Evolutionary conservation across 1,140 invertebrate species (phyloP).

Genomic region (Tetragnatha versicolor): DNA sequence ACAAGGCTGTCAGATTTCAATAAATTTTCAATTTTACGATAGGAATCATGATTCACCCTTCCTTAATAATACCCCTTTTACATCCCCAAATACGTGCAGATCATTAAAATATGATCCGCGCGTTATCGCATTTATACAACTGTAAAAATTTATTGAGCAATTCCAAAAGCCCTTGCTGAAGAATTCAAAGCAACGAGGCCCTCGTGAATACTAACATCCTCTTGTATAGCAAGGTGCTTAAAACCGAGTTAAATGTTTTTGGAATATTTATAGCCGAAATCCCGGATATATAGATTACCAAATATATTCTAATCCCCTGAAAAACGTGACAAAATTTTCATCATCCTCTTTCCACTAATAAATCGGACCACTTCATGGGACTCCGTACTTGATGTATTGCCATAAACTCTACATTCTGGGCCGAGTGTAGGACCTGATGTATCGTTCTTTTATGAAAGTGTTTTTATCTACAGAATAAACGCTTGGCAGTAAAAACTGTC

Average conservation of each 20-base stretch:
- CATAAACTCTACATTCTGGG: constrained; percentile 35
- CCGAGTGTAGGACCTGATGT: constrained; percentile 43
- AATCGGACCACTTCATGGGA: constrained; percentile 37
- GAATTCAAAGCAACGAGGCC: constrained; percentile 37
- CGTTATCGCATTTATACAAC: constrained; percentile 17
- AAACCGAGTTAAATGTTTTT: constrained; percentile 38
- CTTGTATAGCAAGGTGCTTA: constrained; percentile 16
- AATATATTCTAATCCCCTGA: constrained; percentile 22
- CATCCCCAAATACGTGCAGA: constrained; percentile 1
- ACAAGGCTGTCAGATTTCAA: no score
- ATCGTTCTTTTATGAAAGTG: constrained; percentile 45
- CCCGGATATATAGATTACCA: constrained; percentile 29
- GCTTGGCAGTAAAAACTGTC: constrained; percentile 46
- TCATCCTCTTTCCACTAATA: constrained; percentile 42
- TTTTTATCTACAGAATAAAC: constrained; percentile 52
- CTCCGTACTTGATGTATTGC: constrained; percentile 25
- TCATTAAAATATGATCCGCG: constrained; percentile 27
- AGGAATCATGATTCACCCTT: background rate
- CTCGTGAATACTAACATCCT: constrained; percentile 37
- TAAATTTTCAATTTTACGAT: no score
- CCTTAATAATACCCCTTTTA: background rate
- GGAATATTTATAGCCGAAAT: constrained; percentile 47
- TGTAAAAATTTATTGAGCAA: constrained; percentile 27
- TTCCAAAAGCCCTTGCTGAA: constrained; percentile 7
- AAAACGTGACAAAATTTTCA: constrained; percentile 51